Evolutionary conservation across 2,888 invertebrate species (phyloP), one percentile per base, ranked within the genome.

Genomic region (Apamea epomidion): DNA sequence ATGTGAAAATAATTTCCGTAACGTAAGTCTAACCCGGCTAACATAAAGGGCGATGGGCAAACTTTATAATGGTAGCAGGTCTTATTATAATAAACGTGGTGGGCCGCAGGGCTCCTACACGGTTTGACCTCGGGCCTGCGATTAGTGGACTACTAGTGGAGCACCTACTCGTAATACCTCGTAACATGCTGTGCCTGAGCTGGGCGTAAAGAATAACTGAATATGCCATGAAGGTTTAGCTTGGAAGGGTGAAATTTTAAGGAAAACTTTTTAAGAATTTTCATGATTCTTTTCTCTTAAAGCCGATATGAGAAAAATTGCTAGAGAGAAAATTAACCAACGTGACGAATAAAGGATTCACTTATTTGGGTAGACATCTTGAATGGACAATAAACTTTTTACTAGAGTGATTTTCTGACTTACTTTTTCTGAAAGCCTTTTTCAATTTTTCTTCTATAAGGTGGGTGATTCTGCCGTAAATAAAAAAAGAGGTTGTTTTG

Each of bases 1-100:
- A 93, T 92, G 90, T 90, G 91, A 92, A 93, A 93, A 93, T 94
- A 94, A 93, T 94, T 92, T 92, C 82, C 91, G 85, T 92, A 88
- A 86, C 80, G 69, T 77, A 45, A 51, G n/a, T 54, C 83, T 84
- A 88, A 81, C 85, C 80, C n/a, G 37, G 21, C 37, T 78, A 86
- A 85, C 90, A 92, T 93, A 93, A 94, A 93, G 94, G 94, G 93
- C 94, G 94, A 94, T 94, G 94, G 94, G 91, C 92, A 93, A 93
- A 94, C 92, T 92, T 93, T 95, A 94, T 95, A 95, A 96, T 95
- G 91, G 94, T 90, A 92, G 92, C 93, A 89, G 90, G 83, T 92
- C 95, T 95, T 96, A 96, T 96, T 96, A 96, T 95, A 96, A 96
- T 97, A 96, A 96, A 95, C 96, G 95, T 95, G 96, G 96, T 91